Evolutionary conservation across 2,113 vertebrate species (phyloP).

Genomic region (Pelvicachromis taeniatus): DNA sequence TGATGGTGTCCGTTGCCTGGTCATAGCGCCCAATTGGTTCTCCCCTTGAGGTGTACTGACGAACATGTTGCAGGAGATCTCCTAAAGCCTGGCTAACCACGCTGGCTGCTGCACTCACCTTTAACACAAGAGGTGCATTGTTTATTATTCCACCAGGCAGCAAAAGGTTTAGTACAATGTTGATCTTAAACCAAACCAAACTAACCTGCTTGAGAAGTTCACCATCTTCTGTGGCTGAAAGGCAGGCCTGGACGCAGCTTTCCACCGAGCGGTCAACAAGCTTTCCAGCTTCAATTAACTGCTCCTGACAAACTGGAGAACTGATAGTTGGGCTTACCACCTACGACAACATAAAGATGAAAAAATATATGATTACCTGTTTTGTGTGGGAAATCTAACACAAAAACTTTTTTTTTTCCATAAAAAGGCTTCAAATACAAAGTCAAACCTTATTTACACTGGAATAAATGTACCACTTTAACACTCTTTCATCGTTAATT

Average conservation of each 20-base stretch:
- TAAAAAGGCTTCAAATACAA: background rate
- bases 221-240: conserved; percentile 84
- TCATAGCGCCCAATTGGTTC: conserved; percentile 98
- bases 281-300: conserved; percentile 93
- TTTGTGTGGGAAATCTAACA: background rate
- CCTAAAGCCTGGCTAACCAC: conserved; percentile 90
- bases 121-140: background rate
- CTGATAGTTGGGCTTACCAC: conserved; percentile 98
- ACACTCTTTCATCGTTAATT: background rate
- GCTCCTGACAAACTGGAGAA: conserved; percentile 95
- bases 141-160: background rate
- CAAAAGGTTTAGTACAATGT: background rate
- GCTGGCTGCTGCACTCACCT: conserved; percentile 81
- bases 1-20: conserved; percentile 98
- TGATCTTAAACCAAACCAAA: background rate
- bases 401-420: fast-evolving
- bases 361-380: background rate
- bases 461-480: background rate
- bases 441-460: background rate
- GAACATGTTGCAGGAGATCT: conserved; percentile 92
- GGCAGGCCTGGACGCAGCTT: conserved; percentile 91
- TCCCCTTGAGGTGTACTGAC: conserved; percentile 89
- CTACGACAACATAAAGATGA: conserved; percentile 54
- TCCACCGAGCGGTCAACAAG: conserved; percentile 96
- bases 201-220: conserved; percentile 92